These are phyloP conservation scores for Bolinopsis microptera DNA, from an alignment of 37 sponge, comb jelly and placozoan genomes.

Conservation along the genomic window DNA sequence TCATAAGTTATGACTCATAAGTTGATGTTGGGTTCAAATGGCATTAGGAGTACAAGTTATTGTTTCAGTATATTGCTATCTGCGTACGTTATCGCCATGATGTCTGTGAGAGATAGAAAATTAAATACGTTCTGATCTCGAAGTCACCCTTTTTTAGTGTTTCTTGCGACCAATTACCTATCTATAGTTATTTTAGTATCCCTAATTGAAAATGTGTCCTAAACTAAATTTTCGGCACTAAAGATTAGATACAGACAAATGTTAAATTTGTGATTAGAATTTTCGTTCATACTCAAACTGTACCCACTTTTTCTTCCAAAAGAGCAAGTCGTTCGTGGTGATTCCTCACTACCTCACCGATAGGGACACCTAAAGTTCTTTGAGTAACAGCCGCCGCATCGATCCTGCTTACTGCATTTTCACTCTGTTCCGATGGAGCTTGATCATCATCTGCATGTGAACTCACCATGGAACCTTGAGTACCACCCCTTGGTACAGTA, in stretches of 20 bases:
- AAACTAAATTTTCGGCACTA: no score
- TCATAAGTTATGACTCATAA: neutral
- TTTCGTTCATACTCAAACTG: neutral
- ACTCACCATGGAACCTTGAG: neutral
- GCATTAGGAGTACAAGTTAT: no score
- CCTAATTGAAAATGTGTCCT: no score
- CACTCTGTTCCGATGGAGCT: neutral
- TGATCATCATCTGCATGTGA: neutral
- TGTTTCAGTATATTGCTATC: no score
- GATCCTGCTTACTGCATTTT: neutral
- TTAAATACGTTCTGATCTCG: no score
- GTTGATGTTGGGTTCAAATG: neutral
- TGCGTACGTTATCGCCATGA: no score
- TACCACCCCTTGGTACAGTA: neutral
- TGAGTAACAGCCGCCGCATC: neutral
- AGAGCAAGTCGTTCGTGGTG: slow-evolving; percentile 14
- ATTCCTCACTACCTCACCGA: neutral
- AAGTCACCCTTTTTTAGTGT: no score
- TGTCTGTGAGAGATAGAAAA: no score
- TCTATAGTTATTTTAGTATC: no score
- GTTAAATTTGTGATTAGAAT: no score
- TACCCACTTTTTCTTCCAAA: slow-evolving; percentile 8
- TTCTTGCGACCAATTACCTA: no score
- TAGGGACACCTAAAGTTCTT: slow-evolving; percentile 18
- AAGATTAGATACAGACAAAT: no score